Percentiles rank a stretch among this genome's conserved stretches.
These are phyloP conservation scores for Plecotus auritus DNA, from an alignment of 2,113 vertebrate genomes.

Conservation along the genomic window DNA sequence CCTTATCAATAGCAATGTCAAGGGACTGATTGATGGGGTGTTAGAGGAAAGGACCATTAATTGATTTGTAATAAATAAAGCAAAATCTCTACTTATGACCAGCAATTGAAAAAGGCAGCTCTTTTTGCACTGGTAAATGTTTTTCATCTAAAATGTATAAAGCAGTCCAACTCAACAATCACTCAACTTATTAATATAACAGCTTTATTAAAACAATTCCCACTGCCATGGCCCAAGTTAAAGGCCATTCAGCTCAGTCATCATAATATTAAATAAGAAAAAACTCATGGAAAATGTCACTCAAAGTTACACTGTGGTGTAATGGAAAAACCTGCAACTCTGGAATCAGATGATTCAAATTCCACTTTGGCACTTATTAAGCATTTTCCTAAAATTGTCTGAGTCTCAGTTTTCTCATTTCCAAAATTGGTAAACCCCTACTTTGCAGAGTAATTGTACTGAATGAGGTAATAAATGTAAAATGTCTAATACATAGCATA, in stretches of 20 bases:
- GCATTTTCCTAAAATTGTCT: background rate
- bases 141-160: constrained; percentile 68
- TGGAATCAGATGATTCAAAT: background rate
- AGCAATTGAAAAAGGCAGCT: constrained; percentile 68
- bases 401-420: background rate
- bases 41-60: constrained; percentile 77
- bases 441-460: background rate
- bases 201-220: constrained; percentile 54
- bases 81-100: constrained; percentile 74
- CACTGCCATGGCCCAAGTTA: constrained; percentile 6
- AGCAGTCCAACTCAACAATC: constrained; percentile 45
- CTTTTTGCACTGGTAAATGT: constrained; percentile 73
- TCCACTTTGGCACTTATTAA: background rate
- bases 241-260: constrained; percentile 48
- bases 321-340: background rate
- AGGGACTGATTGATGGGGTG: constrained; percentile 74
- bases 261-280: constrained; percentile 22
- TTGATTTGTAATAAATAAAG: constrained; percentile 82
- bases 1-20: constrained; percentile 69
- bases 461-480: background rate
- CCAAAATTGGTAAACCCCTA: background rate
- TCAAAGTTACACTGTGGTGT: background rate
- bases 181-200: constrained; percentile 71
- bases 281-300: constrained; percentile 24
- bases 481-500: background rate